Evolutionary conservation across 2,113 vertebrate genomes (phyloP).

Genomic region (Sinosuthora webbiana): DNA sequence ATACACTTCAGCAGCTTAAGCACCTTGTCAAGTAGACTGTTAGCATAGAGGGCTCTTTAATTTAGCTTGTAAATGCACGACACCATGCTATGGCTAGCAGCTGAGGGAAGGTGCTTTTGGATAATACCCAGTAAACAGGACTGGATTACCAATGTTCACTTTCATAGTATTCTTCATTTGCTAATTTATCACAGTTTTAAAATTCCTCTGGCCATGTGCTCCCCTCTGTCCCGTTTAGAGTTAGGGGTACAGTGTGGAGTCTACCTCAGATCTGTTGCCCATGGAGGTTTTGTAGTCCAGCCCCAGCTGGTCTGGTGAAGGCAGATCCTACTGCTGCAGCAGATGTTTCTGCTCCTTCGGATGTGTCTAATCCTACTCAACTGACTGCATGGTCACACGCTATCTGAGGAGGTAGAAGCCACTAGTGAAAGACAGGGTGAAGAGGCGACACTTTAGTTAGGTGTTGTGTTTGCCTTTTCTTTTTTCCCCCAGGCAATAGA

Average conservation of each 20-base stretch:
- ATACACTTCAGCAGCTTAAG: not conserved
- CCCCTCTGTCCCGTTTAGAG: not conserved
- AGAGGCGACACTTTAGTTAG: not conserved
- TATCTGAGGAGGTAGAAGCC: not conserved
- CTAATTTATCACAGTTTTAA: not conserved
- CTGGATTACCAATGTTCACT: not conserved
- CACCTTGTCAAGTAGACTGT: not conserved
- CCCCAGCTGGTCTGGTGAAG: not conserved
- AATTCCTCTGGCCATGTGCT: not conserved
- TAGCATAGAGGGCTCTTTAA: not conserved
- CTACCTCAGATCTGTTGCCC: not conserved
- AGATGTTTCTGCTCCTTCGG: not conserved
- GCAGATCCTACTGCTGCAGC: not conserved
- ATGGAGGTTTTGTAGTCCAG: not conserved
- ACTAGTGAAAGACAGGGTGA: not conserved
- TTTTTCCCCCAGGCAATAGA: not conserved
- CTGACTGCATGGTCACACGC: fast-evolving
- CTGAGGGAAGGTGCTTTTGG: not conserved
- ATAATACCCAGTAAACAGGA: not conserved
- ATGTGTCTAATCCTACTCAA: not conserved
- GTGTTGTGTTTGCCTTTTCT: not conserved
- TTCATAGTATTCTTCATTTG: not conserved
- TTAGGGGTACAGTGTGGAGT: fast-evolving
- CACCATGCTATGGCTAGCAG: not conserved
- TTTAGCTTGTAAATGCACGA: not conserved